Conservation (phyloP, 2,888 invertebrate species). For the Nymphalis polychloros region DNA sequence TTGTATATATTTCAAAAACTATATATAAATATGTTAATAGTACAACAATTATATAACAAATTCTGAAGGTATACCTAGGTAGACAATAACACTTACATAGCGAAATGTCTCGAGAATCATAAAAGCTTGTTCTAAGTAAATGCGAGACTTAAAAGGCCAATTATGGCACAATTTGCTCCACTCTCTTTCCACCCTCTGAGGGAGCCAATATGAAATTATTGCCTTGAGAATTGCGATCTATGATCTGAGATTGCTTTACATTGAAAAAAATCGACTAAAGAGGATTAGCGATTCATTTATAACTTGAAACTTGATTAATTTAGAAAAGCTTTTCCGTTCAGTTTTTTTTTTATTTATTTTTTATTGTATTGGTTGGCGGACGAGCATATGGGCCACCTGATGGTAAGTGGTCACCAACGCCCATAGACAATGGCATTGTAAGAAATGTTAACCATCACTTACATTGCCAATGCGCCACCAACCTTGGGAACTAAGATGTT, state of each 20-base stretch:
- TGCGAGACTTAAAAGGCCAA: conserved; percentile 76
- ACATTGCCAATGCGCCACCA: no score
- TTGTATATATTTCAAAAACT: no score
- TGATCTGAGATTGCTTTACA: conserved; percentile 55
- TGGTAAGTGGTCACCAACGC: no score
- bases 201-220: conserved; percentile 68
- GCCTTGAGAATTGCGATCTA: conserved; percentile 53
- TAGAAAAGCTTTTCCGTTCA: no score
- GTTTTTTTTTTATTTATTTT: no score
- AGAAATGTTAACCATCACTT: no score
- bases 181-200: conserved; percentile 49
- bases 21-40: no score
- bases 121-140: conserved; percentile 63
- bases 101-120: conserved; percentile 54
- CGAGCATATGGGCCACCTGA: no score
- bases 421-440: no score
- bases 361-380: no score
- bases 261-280: conserved; percentile 48
- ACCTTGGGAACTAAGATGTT: no score
- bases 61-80: neutral
- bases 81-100: conserved; percentile 20
- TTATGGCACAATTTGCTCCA: conserved; percentile 73
- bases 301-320: no score
- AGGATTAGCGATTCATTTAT: conserved; percentile 43
- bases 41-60: neutral